A percentile compares a stretch with the other conserved stretches of the same genome.
phyloP scores from a whole-genome alignment of 2,888 invertebrate genomes.

The Cremastinae sp. region DNA sequence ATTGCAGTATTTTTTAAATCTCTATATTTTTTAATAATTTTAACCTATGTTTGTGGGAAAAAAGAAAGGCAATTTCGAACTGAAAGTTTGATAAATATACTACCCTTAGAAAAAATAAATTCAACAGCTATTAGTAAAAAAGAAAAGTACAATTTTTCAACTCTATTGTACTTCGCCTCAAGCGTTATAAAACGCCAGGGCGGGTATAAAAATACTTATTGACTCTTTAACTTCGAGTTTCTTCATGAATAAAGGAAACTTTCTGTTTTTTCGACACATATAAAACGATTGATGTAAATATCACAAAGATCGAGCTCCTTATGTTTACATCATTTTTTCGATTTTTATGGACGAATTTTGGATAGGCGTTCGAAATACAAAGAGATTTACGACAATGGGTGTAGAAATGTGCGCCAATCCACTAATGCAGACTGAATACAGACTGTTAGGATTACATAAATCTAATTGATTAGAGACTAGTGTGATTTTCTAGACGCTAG shows the following conservation, averaged over 20 bases:
- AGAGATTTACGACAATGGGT: slow-evolving; percentile 20
- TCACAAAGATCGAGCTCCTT: slow-evolving; percentile 21
- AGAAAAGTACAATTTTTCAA: slow-evolving; percentile 19
- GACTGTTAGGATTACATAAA: slow-evolving; percentile 32
- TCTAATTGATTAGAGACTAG: slow-evolving; percentile 56
- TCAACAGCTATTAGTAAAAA: slow-evolving; percentile 22
- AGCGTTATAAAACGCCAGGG: slow-evolving; percentile 29
- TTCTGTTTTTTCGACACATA: slow-evolving; percentile 11
- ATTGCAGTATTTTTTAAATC: no score
- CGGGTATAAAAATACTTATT: slow-evolving; percentile 58
- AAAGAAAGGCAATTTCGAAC: no score
- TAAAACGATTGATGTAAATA: slow-evolving; percentile 11
- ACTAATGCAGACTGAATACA: slow-evolving; percentile 27
- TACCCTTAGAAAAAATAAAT: background rate
- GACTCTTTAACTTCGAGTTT: slow-evolving; percentile 29
- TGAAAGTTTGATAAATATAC: no score
- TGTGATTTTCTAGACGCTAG: slow-evolving; percentile 40
- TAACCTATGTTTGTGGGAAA: no score
- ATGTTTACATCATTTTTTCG: slow-evolving; percentile 16
- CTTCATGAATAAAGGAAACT: slow-evolving; percentile 17
- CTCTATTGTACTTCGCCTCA: slow-evolving; percentile 2
- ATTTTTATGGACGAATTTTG: background rate
- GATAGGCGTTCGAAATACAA: slow-evolving; percentile 17
- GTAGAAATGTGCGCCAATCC: slow-evolving; percentile 32
- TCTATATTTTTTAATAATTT: no score